A percentile compares a stretch with the other conserved stretches of the same genome.
Conservation (phyloP, 2,113 vertebrate genomes). For the Sapayoa aenigma region DNA sequence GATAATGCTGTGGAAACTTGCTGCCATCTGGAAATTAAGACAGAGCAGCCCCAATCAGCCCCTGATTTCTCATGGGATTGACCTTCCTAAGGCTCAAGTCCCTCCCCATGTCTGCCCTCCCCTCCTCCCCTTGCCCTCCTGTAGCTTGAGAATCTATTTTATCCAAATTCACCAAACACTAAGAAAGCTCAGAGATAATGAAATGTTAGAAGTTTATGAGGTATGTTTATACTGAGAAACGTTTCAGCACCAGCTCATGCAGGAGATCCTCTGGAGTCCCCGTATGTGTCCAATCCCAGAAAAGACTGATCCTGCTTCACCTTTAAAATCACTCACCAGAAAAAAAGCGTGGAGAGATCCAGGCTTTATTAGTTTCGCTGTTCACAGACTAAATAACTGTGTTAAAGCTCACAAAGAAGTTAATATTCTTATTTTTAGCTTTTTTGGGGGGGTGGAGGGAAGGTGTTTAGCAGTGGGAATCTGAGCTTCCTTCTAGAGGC, state of each 20-base stretch:
- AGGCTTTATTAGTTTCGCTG: neutral
- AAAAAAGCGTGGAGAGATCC: neutral
- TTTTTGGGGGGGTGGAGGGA: rapidly evolving
- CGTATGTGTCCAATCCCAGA: neutral
- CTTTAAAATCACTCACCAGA: neutral
- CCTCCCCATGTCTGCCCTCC: neutral
- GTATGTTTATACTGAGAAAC: neutral
- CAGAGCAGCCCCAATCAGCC: neutral
- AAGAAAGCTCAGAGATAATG: neutral
- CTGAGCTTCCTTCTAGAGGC: neutral
- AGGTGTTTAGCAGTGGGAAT: neutral
- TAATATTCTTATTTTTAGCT: neutral
- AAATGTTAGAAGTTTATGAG: neutral
- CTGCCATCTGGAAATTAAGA: neutral
- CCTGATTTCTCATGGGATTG: neutral
- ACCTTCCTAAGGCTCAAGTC: neutral
- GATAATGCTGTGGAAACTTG: neutral
- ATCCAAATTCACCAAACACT: neutral
- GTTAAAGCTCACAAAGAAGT: neutral
- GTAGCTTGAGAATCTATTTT: neutral
- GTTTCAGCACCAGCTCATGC: rapidly evolving
- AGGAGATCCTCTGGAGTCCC: neutral
- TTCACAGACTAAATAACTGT: neutral
- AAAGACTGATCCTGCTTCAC: neutral
- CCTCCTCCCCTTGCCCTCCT: neutral